These are phyloP conservation scores for Pagrus major DNA, from an alignment of 2,113 vertebrate species.

Conservation along the genomic window DNA sequence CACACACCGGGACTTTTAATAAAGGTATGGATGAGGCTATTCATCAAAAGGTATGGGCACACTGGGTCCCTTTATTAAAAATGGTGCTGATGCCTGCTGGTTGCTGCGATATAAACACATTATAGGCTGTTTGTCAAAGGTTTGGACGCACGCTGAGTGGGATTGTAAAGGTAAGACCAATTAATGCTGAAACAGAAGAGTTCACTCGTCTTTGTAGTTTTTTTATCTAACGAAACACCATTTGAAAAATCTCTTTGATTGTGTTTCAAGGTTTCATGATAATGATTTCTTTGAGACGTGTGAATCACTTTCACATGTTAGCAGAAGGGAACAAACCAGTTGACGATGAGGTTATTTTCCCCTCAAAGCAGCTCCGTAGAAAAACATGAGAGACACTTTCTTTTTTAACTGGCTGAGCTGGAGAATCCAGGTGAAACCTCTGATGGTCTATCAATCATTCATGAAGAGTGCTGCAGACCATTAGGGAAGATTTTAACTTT, in stretches of 20 bases:
- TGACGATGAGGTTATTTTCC: no score
- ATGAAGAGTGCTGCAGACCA: not conserved
- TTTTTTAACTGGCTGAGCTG: not conserved
- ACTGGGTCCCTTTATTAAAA: slow-evolving; percentile 26
- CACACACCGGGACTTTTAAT: slow-evolving; percentile 49
- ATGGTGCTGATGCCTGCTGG: slow-evolving; percentile 37
- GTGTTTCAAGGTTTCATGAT: not conserved
- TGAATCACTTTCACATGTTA: not conserved
- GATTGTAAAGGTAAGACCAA: not conserved
- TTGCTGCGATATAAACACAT: slow-evolving; percentile 18
- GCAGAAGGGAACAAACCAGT: not conserved
- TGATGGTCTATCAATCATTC: not conserved
- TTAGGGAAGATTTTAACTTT: not conserved
- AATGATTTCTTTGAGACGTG: not conserved
- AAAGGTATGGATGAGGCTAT: slow-evolving; percentile 47
- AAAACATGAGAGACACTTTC: no score
- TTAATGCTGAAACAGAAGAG: not conserved
- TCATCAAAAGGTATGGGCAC: slow-evolving; percentile 51
- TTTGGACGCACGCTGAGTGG: not conserved
- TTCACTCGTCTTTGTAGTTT: not conserved
- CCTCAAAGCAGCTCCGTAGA: no score
- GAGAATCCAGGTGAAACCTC: not conserved
- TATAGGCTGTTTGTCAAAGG: slow-evolving; percentile 5
- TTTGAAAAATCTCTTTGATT: not conserved
- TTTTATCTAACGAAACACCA: not conserved